phyloP scores from a whole-genome alignment of 2,113 vertebrate species.

The Mobula birostris region DNA sequence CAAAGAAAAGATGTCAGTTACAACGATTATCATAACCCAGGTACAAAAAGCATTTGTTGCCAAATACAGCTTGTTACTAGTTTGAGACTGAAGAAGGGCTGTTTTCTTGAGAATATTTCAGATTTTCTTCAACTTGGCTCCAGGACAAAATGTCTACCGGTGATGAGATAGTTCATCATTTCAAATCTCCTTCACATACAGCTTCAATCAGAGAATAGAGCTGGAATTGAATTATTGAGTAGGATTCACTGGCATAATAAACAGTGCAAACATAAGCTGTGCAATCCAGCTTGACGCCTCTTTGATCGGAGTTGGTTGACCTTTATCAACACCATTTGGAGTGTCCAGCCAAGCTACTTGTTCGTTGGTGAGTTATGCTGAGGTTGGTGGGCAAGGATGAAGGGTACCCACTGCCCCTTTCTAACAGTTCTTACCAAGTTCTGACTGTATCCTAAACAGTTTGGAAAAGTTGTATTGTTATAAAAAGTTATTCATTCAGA shows the following conservation, averaged over 20 bases:
- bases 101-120: not conserved
- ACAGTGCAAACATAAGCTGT: not conserved
- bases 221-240: not conserved
- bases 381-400: not conserved
- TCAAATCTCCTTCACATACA: not conserved
- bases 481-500: too few relatives aligned
- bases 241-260: not conserved
- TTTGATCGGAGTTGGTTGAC: not conserved
- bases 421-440: not conserved
- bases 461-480: not conserved
- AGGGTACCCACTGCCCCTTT: not conserved
- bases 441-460: not conserved
- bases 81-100: not conserved
- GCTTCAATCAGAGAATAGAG: not conserved
- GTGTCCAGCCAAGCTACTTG: not conserved
- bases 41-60: not conserved
- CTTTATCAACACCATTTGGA: not conserved
- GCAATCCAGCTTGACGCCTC: not conserved
- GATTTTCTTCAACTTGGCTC: not conserved
- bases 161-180: not conserved
- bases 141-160: not conserved
- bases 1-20: not conserved
- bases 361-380: not conserved
- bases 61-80: not conserved
- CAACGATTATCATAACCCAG: not conserved